Evolutionary conservation across 2,113 vertebrate species (phyloP), one percentile per base, ranked within the genome.

Genomic region (Toxotes chatareus): DNA sequence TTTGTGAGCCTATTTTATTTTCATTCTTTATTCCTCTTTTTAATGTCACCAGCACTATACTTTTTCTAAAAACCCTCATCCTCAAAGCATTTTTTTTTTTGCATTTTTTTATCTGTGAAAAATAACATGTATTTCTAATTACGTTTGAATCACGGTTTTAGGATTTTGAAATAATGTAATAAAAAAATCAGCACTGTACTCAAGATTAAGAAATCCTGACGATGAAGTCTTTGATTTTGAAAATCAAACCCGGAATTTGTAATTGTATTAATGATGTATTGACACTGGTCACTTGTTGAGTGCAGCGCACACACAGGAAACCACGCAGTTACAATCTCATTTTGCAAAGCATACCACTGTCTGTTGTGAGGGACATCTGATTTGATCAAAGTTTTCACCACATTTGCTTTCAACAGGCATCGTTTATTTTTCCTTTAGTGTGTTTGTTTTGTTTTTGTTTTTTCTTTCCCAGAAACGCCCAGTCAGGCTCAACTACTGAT

Each of bases 281-380:
- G 44, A 44, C 46, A 0, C 1, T 3, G 23, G 21, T 73, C 86
- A 93, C 92, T 93, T 89, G 90, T 91, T 91, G 91, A 88, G 38
- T 27, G n/a, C 1, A 62, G 74, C 17, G 72, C 80, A 13, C 62
- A 34, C 60, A 32, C 62, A 72, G 83, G 88, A 86, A 91, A 88
- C 64, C 38, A 40, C 60, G 8, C 63, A 62, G 62, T 44, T 46
- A 21, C 0, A 31, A 44, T 27, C 57, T 66, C 31, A 27, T 11
- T 74, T 76, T 66, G 16, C n/a, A 34, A 27, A 56, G 21, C 40
- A 21, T 1, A 11, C 2, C 16, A 0, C 49, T 44, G 27, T 31
- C 40, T 55, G 7, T 23, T 27, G 27, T 7, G 21, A 19, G 31
- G 9, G 21, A 7, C 16, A 32, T 23, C 17, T 51, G 32, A 0